These are phyloP conservation scores for Eueremaeus valkanovi DNA, from an alignment of 2,888 invertebrate species.

Conservation along the genomic window DNA sequence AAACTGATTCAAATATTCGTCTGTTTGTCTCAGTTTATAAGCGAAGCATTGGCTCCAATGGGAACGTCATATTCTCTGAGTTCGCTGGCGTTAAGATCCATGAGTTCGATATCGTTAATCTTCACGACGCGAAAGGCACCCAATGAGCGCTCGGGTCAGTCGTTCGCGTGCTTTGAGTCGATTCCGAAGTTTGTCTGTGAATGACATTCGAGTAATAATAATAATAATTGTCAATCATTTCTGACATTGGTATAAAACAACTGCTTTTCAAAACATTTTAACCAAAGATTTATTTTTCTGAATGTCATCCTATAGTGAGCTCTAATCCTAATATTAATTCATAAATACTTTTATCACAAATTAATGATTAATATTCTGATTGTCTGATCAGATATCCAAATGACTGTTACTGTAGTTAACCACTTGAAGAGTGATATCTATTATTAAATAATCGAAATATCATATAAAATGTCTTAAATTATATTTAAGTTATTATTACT, in stretches of 20 bases:
- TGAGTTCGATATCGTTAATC: slow-evolving; percentile 68
- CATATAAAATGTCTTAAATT: neutral
- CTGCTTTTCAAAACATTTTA: too few relatives aligned
- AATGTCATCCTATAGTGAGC: neutral
- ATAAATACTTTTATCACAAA: neutral
- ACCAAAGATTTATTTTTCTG: neutral
- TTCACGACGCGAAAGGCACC: slow-evolving; percentile 35
- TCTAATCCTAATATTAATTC: neutral
- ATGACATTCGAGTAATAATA: too few relatives aligned
- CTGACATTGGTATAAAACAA: too few relatives aligned
- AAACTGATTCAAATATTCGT: neutral
- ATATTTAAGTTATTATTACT: too few relatives aligned
- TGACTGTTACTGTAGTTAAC: neutral
- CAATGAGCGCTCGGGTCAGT: slow-evolving; percentile 16
- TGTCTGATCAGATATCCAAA: neutral
- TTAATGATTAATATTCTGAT: too few relatives aligned
- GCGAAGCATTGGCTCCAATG: slow-evolving; percentile 54
- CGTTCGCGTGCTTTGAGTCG: too few relatives aligned
- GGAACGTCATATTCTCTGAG: slow-evolving; percentile 64
- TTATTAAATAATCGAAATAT: neutral
- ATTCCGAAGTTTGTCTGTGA: too few relatives aligned
- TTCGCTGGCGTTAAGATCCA: slow-evolving; percentile 71
- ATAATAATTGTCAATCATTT: too few relatives aligned
- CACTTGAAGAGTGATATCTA: neutral
- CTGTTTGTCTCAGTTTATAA: slow-evolving; percentile 60